Evolutionary conservation across 2,888 invertebrate genomes (phyloP), one percentile per base, ranked within the genome.

Genomic region (Clunio marinus): DNA sequence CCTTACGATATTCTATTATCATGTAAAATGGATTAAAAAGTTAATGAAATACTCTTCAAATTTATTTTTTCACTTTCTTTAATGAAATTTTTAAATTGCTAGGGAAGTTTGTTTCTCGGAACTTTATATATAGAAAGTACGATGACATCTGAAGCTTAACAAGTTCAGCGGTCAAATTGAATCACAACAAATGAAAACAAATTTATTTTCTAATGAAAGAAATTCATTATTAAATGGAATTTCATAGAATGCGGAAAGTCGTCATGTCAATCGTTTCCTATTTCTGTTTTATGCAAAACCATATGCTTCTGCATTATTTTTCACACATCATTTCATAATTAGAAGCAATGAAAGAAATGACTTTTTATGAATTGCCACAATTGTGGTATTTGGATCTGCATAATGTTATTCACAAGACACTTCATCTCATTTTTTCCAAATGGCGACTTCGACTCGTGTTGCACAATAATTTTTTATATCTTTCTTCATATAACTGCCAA

Each of bases 1-100:
- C 22, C 24, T 59, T 10, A 17, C 27, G 28, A 63, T 15, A 32
- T 41, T 41, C 62, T 57, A 37, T 62, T 41, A 46, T 46, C n/a
- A 37, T 8, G 66, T 28, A 66, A 66, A 66, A 5, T 55, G 66
- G 66, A 66, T 66, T 66, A 66, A 66, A 62, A 66, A 66, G 32
- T 66, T 63, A 7, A 46, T 41, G 45, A 62, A 28, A 25, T 41
- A 5, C 24, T 25, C 57, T 57, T 57, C 27, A 13, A 32, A 32
- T 32, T 25, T 22, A 4, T 3, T 13, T 25, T 24, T 57, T 24
- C 57, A 57, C 57, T 57, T 57, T 57, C 57, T 7, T 13, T 27
- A 57, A 57, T 57, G 27, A 57, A 57, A 25, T 57, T 57, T 24
- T n/a, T n/a, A n/a, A n/a, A n/a, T n/a, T n/a, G n/a, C n/a, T n/a